Percentiles rank a stretch among this genome's conserved stretches.
Evolutionary conservation across 2,797 vertebrate genomes (phyloP).

Genomic region (Psittacula derbiana): DNA sequence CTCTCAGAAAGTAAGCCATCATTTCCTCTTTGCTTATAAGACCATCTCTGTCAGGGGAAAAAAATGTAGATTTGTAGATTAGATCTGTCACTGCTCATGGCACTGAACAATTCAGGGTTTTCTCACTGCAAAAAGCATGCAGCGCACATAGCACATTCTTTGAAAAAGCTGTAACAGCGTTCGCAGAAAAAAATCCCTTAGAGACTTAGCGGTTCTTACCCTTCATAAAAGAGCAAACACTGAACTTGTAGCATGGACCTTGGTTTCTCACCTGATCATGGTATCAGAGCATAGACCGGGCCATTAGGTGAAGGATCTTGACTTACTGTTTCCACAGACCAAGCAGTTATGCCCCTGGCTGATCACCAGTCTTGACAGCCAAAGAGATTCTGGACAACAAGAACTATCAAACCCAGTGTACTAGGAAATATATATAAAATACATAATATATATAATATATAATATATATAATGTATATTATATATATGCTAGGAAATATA

Average conservation of each 20-base stretch:
- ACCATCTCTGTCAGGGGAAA: slow-evolving; percentile 83
- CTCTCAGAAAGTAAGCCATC: slow-evolving; percentile 95
- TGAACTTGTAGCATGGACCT: fast-evolving
- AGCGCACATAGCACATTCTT: background rate
- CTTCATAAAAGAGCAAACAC: background rate
- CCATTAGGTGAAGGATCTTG: background rate
- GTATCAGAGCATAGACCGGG: background rate
- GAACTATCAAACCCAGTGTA: background rate
- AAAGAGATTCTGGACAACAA: background rate
- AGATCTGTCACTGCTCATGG: background rate
- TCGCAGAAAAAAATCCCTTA: background rate
- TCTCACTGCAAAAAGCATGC: background rate
- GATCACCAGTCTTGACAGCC: background rate
- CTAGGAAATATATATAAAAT: background rate
- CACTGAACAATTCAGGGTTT: background rate
- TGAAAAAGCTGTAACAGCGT: background rate
- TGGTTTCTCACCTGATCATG: background rate
- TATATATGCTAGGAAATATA: background rate
- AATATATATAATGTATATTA: no score
- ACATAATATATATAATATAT: no score
- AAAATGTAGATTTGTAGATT: background rate
- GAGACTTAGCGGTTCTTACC: background rate
- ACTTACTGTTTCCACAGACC: background rate
- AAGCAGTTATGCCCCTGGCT: background rate
- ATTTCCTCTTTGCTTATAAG: slow-evolving; percentile 97